phyloP scores from a whole-genome alignment of 2,888 invertebrate species.

The Maniola hyperantus region DNA sequence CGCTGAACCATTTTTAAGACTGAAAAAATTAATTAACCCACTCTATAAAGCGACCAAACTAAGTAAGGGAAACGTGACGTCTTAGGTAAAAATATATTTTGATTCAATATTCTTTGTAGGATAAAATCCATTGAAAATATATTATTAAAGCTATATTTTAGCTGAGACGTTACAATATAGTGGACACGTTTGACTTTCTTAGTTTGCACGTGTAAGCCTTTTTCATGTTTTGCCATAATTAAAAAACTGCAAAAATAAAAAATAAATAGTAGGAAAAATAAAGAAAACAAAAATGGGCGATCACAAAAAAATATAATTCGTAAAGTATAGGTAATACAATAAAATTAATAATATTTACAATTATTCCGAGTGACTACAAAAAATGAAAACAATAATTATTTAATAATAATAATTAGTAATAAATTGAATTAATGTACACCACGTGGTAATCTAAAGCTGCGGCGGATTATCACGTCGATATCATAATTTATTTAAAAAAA shows the following conservation, averaged over 20 bases:
- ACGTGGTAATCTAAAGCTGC: conserved; percentile 47
- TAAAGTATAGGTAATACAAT: conserved; percentile 47
- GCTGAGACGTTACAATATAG: too few species aligned
- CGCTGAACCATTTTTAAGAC: background rate
- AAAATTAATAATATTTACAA: conserved; percentile 62
- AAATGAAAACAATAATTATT: conserved; percentile 33
- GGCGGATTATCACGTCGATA: background rate
- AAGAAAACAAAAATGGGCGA: conserved; percentile 53
- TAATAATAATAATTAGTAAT: conserved; percentile 33
- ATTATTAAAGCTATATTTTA: too few species aligned
- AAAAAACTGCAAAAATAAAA: conserved; percentile 14
- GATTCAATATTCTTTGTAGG: too few species aligned
- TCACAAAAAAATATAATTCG: conserved; percentile 79
- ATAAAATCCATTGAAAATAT: too few species aligned
- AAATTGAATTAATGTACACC: conserved; percentile 42
- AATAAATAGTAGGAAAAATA: conserved; percentile 43
- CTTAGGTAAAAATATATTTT: too few species aligned
- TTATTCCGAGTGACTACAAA: conserved; percentile 55
- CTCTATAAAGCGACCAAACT: too few species aligned
- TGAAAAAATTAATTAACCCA: too few species aligned
- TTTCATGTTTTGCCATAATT: background rate
- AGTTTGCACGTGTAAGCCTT: too few species aligned
- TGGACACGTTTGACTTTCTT: too few species aligned
- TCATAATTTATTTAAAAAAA: background rate
- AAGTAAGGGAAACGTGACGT: too few species aligned